Conservation (phyloP, 1,140 invertebrate species). For the Conus ventricosus region DNA sequence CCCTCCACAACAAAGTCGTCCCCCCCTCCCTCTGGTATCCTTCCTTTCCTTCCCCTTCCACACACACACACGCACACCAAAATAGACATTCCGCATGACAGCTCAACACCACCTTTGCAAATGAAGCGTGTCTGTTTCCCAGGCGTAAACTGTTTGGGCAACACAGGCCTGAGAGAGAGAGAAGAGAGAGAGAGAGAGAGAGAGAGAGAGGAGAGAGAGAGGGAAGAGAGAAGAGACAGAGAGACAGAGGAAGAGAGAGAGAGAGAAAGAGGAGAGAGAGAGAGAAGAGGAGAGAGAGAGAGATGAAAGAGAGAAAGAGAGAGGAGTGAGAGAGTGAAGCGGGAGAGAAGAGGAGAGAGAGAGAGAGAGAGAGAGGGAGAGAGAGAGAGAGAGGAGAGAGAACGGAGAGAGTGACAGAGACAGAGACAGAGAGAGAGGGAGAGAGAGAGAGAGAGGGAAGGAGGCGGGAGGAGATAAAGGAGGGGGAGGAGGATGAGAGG, state of each 20-base stretch:
- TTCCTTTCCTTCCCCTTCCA: not conserved
- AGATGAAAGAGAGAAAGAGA: no score
- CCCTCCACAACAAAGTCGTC: no score
- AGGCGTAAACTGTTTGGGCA: not conserved
- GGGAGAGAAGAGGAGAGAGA: not conserved
- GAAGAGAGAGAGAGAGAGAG: not conserved
- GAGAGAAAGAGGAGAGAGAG: not conserved
- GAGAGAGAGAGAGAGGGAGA: not conserved
- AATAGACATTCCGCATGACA: not conserved
- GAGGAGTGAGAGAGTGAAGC: not conserved
- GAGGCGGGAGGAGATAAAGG: no score
- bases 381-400: not conserved
- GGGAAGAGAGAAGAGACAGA: no score
- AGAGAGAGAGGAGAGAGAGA: not conserved
- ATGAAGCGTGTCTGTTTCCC: not conserved
- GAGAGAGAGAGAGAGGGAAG: not conserved
- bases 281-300: not conserved
- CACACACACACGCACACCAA: not conserved
- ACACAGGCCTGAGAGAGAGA: not conserved
- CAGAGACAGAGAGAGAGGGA: no score
- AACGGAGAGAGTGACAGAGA: no score
- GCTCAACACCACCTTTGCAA: not conserved
- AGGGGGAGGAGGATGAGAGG: not conserved
- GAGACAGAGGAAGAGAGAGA: not conserved
- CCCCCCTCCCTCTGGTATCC: no score